phyloP scores from a whole-genome alignment of 2,888 invertebrate genomes.

The Lobophora halterata region DNA sequence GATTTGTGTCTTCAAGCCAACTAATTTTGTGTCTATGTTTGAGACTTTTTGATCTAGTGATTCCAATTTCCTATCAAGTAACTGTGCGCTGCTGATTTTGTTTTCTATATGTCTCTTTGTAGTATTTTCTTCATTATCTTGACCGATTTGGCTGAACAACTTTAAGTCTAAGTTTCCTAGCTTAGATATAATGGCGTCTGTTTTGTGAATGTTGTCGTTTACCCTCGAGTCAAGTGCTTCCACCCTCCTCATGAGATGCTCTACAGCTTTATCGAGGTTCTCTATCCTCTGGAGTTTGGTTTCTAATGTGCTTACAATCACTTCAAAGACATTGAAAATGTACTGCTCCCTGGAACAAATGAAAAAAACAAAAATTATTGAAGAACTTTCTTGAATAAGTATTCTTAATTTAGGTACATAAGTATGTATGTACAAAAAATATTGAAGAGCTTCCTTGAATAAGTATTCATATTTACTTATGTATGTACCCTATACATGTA shows the following conservation, averaged over 20 bases:
- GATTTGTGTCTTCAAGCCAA: constrained; percentile 89
- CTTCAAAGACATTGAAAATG: constrained; percentile 93
- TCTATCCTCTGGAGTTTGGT: constrained; percentile 93
- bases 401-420: too few relatives aligned
- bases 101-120: constrained; percentile 41
- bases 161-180: constrained; percentile 87
- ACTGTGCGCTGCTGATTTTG: constrained; percentile 60
- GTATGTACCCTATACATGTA: too few relatives aligned
- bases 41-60: constrained; percentile 91
- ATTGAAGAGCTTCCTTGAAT: too few relatives aligned
- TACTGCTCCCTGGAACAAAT: constrained; percentile 90
- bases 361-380: constrained; percentile 20
- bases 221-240: constrained; percentile 91
- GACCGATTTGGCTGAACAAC: constrained; percentile 82
- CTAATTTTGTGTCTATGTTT: constrained; percentile 89
- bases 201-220: constrained; percentile 91
- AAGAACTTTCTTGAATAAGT: too few relatives aligned
- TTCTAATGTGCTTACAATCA: constrained; percentile 93
- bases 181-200: constrained; percentile 90
- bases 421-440: constrained; percentile 14
- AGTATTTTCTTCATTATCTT: constrained; percentile 57
- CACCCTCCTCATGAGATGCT: constrained; percentile 91
- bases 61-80: constrained; percentile 84
- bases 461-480: too few relatives aligned
- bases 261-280: constrained; percentile 92